Conservation (phyloP, 2,113 vertebrate species). For the Poeciliopsis retropinna region DNA sequence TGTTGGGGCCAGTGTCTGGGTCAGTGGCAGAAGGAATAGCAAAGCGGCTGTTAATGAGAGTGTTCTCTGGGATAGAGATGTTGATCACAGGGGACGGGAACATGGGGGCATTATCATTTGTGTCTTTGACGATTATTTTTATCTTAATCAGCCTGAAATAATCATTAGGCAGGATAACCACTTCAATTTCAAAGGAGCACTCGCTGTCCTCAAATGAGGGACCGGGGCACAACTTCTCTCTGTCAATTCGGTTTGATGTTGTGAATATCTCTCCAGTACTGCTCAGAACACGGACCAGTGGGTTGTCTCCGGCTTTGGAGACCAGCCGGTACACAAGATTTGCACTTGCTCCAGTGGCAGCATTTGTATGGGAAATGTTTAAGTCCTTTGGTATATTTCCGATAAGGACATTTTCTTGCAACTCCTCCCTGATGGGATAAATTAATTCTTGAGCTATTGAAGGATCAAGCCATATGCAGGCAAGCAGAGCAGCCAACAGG, state of each 20-base stretch:
- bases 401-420: constrained; percentile 98
- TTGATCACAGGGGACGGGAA: constrained; percentile 99
- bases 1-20: constrained; percentile 97
- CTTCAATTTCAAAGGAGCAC: constrained; percentile 99
- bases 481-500: constrained; percentile 94
- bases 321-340: constrained; percentile 98
- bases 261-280: constrained; percentile 97
- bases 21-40: constrained; percentile 97
- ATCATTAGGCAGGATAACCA: constrained; percentile 98
- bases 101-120: constrained; percentile 99
- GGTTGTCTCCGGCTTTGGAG: constrained; percentile 97
- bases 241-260: constrained; percentile 95
- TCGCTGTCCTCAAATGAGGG: constrained; percentile 92
- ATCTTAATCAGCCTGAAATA: constrained; percentile 99
- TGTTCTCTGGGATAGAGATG: constrained; percentile 99
- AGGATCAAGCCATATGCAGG: constrained; percentile 96
- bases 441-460: constrained; percentile 98
- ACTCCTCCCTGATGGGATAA: constrained; percentile 97
- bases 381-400: constrained; percentile 99
- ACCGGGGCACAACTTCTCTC: constrained; percentile 96
- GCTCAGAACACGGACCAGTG: constrained; percentile 95
- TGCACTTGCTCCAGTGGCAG: constrained; percentile 91
- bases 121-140: constrained; percentile 98
- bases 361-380: constrained; percentile 97
- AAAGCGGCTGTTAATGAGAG: constrained; percentile 97